Conservation (phyloP, 1,140 invertebrate species). For the Lamellibrachia luymesi region DNA sequence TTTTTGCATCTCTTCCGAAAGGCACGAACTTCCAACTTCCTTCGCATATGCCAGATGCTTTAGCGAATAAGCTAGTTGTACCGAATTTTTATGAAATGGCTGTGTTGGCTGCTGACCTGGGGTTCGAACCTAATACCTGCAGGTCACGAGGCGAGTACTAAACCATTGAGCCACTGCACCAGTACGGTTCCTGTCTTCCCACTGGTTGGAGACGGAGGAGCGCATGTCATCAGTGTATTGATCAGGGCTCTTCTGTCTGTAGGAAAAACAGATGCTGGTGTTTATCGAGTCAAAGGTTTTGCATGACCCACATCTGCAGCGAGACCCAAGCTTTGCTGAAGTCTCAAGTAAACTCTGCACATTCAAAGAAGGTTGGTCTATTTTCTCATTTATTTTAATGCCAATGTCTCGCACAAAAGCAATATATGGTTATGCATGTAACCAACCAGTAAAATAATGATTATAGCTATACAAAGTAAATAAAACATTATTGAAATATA, state of each 20-base stretch:
- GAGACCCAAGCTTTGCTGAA: constrained; percentile 68
- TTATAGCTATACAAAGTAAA: too few species aligned
- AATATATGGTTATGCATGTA: not conserved
- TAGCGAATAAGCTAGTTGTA: not conserved
- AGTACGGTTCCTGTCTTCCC: not conserved
- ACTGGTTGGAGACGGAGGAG: not conserved
- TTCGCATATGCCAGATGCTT: not conserved
- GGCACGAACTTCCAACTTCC: too few species aligned
- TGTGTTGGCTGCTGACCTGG: too few species aligned
- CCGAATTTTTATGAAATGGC: too few species aligned
- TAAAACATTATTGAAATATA: too few species aligned
- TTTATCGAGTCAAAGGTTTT: constrained; percentile 88
- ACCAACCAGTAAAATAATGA: too few species aligned
- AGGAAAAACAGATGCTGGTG: constrained; percentile 93
- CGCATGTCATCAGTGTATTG: not conserved
- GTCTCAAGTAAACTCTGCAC: constrained; percentile 84
- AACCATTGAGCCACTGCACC: too few species aligned
- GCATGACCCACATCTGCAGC: constrained; percentile 74
- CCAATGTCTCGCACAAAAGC: not conserved
- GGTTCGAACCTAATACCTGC: too few species aligned
- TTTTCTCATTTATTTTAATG: not conserved
- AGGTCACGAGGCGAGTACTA: too few species aligned
- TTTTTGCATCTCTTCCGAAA: too few species aligned
- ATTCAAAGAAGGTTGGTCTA: constrained; percentile 71
- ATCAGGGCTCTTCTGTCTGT: constrained; percentile 32